Evolutionary conservation across 2,113 vertebrate genomes (phyloP).

Genomic region (Chauna torquata): DNA sequence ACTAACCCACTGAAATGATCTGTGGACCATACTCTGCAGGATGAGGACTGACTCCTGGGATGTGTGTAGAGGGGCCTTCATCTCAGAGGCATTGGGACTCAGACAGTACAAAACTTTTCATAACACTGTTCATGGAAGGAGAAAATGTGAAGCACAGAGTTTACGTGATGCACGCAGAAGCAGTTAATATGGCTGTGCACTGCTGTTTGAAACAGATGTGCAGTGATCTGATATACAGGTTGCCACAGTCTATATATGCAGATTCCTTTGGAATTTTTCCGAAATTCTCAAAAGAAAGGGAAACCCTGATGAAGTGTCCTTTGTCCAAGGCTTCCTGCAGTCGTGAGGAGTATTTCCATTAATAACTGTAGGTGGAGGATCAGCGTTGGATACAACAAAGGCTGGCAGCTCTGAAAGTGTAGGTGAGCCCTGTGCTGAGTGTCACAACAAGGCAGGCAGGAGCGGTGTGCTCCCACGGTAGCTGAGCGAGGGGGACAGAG

Average conservation of each 20-base stretch:
- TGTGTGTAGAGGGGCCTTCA: neutral
- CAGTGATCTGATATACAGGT: neutral
- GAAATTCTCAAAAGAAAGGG: neutral
- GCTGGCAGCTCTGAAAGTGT: neutral
- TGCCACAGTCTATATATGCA: neutral
- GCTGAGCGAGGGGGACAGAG: neutral
- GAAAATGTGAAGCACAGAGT: neutral
- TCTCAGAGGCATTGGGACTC: neutral
- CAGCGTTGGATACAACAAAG: neutral
- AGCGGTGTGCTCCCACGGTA: neutral
- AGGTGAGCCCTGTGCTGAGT: neutral
- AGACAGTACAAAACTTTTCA: neutral
- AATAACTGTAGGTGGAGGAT: neutral
- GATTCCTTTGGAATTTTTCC: neutral
- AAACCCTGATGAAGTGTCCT: neutral
- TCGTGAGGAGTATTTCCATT: neutral
- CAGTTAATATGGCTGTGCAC: neutral
- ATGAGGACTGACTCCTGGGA: neutral
- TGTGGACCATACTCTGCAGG: neutral
- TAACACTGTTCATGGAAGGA: neutral
- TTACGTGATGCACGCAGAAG: neutral
- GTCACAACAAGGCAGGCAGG: neutral
- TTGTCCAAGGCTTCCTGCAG: neutral
- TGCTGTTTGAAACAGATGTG: neutral
- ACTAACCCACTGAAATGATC: neutral